A percentile compares a stretch with the other conserved stretches of the same genome.
These are phyloP conservation scores for Sinocyclocheilus maitianheensis DNA, from an alignment of 2,113 vertebrate genomes.

Conservation along the genomic window DNA sequence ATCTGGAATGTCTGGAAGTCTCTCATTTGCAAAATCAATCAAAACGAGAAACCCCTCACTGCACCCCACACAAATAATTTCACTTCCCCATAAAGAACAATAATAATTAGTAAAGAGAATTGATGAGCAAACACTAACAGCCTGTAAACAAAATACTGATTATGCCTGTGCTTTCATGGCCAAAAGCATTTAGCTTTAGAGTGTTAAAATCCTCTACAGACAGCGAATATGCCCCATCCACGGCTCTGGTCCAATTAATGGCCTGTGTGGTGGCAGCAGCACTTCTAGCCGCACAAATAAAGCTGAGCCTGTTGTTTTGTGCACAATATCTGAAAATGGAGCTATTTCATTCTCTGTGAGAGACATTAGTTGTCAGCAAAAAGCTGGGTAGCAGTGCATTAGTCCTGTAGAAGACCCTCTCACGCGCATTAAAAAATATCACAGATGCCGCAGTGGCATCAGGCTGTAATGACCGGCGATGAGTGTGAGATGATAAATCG, in stretches of 20 bases:
- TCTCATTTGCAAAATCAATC: background rate
- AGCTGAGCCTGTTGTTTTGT: slow-evolving; percentile 51
- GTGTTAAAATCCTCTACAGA: slow-evolving; percentile 12
- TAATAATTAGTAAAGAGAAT: slow-evolving; percentile 8
- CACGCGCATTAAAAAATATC: slow-evolving; percentile 48
- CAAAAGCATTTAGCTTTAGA: background rate
- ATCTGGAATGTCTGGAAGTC: slow-evolving; percentile 17
- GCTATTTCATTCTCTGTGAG: slow-evolving; percentile 6
- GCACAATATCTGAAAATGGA: slow-evolving; percentile 41
- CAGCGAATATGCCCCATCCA: background rate
- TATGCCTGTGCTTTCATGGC: background rate
- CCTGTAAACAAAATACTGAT: slow-evolving; percentile 12
- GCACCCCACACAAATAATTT: background rate
- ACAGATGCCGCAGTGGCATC: slow-evolving; percentile 51
- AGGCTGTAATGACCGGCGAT: background rate
- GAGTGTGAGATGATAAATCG: slow-evolving; percentile 63
- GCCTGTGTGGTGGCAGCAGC: slow-evolving; percentile 4
- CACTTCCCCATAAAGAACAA: background rate
- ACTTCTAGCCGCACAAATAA: slow-evolving; percentile 15
- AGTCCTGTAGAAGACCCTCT: slow-evolving; percentile 42
- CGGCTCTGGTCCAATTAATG: slow-evolving; percentile 12
- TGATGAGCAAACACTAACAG: background rate
- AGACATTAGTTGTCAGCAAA: slow-evolving; percentile 53
- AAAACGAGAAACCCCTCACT: background rate
- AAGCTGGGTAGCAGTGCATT: slow-evolving; percentile 37